Percentiles rank a stretch among this genome's conserved stretches.
These are phyloP conservation scores for Argyrosomus japonicus DNA, from an alignment of 2,113 vertebrate genomes.

Conservation along the genomic window DNA sequence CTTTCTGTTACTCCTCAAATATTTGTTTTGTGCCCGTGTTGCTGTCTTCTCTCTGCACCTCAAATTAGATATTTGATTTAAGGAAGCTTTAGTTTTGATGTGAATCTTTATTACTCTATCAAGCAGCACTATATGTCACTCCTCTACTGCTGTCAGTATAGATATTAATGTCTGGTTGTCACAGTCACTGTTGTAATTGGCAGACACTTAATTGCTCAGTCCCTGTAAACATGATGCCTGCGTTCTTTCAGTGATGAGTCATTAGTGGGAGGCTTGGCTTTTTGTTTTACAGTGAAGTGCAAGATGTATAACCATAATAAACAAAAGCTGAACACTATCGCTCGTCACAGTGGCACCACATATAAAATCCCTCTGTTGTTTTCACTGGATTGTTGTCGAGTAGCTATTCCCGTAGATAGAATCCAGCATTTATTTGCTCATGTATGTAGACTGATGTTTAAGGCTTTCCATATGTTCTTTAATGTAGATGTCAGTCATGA, in stretches of 20 bases:
- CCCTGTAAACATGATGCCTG: constrained; percentile 58
- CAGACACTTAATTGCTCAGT: constrained; percentile 57
- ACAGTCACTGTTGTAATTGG: constrained; percentile 64
- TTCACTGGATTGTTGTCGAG: background rate
- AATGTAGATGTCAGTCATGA: constrained; percentile 17
- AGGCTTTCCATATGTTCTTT: background rate
- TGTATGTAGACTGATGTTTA: background rate
- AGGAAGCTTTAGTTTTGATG: background rate
- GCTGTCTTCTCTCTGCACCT: background rate
- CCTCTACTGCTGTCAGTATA: constrained; percentile 28
- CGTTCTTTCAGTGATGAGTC: constrained; percentile 60
- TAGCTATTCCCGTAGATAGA: constrained; percentile 31
- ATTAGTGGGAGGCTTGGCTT: constrained; percentile 52
- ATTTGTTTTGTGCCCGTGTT: background rate
- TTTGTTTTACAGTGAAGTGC: constrained; percentile 55
- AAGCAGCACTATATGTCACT: background rate
- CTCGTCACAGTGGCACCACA: background rate
- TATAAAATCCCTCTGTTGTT: constrained; percentile 36
- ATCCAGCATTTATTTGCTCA: background rate
- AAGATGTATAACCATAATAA: constrained; percentile 54
- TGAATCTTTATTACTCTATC: constrained; percentile 18
- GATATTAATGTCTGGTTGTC: constrained; percentile 44
- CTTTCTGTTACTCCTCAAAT: constrained; percentile 8
- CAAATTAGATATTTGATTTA: background rate
- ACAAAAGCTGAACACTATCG: constrained; percentile 34